A percentile compares a stretch with the other conserved stretches of the same genome.
Evolutionary conservation across 2,113 vertebrate species (phyloP).

Genomic region (Stomatorhinus ivindoensis): DNA sequence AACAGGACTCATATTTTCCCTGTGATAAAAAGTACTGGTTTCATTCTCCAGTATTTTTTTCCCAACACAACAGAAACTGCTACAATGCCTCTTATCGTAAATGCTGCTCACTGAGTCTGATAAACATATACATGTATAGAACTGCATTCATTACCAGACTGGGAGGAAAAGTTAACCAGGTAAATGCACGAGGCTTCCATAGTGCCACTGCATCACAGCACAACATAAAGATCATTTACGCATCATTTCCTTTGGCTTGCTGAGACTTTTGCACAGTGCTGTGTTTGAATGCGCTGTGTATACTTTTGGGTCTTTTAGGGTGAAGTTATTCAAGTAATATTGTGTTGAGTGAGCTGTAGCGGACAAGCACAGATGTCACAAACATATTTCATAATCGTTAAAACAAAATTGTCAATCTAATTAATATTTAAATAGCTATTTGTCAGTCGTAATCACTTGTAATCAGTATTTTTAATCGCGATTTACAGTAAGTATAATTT

Average conservation of each 20-base stretch:
- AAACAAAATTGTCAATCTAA: neutral
- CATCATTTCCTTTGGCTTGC: no score
- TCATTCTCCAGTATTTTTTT: neutral
- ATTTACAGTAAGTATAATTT: no score
- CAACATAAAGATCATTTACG: no score
- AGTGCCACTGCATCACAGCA: neutral
- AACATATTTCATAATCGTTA: no score
- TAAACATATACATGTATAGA: neutral
- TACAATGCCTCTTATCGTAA: neutral
- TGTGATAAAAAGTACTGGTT: neutral
- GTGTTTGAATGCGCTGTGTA: no score
- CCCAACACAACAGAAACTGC: neutral
- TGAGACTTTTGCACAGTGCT: no score
- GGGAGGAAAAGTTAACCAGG: neutral
- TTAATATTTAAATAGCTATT: neutral
- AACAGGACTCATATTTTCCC: neutral
- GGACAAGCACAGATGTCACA: no score
- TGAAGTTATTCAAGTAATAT: no score
- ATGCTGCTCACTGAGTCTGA: neutral
- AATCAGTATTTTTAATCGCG: neutral
- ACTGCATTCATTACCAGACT: neutral
- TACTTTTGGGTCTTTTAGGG: no score
- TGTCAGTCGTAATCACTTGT: neutral
- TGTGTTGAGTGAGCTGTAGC: no score
- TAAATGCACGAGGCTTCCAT: neutral